Base-by-base conservation (phyloP, 2,797 vertebrate species). In the Synaphobranchus kaupii region DNA sequence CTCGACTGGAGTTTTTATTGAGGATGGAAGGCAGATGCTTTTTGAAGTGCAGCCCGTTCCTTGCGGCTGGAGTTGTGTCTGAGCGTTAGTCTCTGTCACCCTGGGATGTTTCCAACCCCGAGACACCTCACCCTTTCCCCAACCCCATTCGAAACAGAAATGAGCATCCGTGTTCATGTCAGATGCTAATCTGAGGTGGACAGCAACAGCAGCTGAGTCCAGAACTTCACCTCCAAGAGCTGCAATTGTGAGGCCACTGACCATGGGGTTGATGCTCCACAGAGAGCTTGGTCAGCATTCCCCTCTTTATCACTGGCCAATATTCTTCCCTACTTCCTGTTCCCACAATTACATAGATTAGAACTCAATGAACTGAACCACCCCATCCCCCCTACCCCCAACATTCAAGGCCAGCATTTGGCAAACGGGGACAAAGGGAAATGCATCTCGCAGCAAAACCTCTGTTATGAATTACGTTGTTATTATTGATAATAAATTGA, bases 281-380 rank as follows among this genome's bases (percentile, higher is more conserved):
- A 15, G 47, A n/a, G 39, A 31, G 84, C 25, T 87, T 82, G 86
- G 71, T 89, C 76, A 80, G 89, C 89, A 90, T 82, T 71, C 84
- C 82, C 68, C 47, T 90, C 88, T 88, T n/a, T 88, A 86, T 22
- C 88, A 89, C 66, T 58, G 25, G 91, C 90, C 87, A 68, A 2
- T 10, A 68, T 58, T 90, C 89, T 48, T 84, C 90, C 88, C 91
- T 90, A 90, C 92, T 90, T 94, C 93, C 93, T 92, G 91, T 92
- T 93, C 90, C 83, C 85, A 87, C 76, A 63, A 86, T 93, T 94
- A 93, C 93, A 92, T 90, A 92, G 88, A 88, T 48, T 34, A 28
- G 4, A 56, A 47, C 71, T 89, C 73, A 8, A 73, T 90, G 92
- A 90, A 92, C 92, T 90, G 88, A 87, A 84, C 85, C 89, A 91